Conservation (phyloP, 2,113 vertebrate species). For the Percopsis transmontana region DNA sequence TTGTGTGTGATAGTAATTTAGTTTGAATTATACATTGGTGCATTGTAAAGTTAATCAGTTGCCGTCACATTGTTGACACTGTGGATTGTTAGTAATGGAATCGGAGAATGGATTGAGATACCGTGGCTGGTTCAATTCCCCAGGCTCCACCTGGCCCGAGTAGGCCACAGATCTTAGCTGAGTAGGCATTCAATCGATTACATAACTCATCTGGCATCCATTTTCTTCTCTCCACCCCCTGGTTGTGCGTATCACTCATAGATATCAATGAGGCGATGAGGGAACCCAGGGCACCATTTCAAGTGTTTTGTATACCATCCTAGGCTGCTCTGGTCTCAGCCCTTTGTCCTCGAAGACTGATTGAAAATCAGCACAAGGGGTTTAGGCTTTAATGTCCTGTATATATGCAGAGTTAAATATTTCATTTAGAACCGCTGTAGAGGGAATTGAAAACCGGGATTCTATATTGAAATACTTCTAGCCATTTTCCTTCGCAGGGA, state of each 20-base stretch:
- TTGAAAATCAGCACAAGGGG: conserved; percentile 30
- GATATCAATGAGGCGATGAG: background rate
- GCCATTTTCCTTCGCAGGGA: background rate
- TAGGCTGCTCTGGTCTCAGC: background rate
- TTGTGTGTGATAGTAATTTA: conserved; percentile 13
- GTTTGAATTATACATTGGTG: conserved; percentile 26
- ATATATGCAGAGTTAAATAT: conserved; percentile 64
- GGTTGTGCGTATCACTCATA: background rate
- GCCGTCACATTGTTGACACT: background rate
- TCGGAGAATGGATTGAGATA: conserved; percentile 1
- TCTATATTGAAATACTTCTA: background rate
- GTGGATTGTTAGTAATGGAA: conserved; percentile 21
- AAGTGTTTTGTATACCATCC: conserved; percentile 12
- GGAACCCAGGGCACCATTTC: background rate
- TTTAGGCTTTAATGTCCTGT: conserved; percentile 53
- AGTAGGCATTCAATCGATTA: background rate
- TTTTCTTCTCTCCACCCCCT: background rate
- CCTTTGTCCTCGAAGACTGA: conserved; percentile 37
- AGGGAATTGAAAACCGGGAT: conserved; percentile 31
- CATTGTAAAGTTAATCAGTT: conserved; percentile 8
- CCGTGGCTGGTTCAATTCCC: background rate
- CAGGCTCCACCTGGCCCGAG: background rate
- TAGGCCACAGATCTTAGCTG: background rate
- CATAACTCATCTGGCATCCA: background rate
- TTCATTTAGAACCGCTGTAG: conserved; percentile 46